phyloP scores from a whole-genome alignment of 2,797 vertebrate species.

The Enteromius trimaculatus region DNA sequence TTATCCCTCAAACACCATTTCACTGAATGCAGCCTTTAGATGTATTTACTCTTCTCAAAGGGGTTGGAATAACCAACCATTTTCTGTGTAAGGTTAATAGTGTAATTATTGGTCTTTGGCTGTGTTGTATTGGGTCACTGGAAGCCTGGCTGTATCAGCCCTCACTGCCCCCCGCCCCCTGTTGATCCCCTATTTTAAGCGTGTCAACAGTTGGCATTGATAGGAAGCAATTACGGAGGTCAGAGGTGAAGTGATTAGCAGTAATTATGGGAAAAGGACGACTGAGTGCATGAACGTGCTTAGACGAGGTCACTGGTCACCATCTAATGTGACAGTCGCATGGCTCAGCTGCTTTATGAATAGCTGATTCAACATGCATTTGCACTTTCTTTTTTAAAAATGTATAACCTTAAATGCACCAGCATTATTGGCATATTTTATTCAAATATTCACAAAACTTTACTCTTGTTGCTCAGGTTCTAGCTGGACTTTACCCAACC shows the following conservation, averaged over 20 bases:
- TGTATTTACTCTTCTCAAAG: neutral
- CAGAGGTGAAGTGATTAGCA: constrained; percentile 62
- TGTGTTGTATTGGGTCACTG: constrained; percentile 51
- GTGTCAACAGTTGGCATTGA: constrained; percentile 57
- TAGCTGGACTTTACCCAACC: constrained; percentile 22
- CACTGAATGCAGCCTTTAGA: constrained; percentile 11
- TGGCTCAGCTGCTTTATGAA: constrained; percentile 30
- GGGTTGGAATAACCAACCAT: constrained; percentile 74
- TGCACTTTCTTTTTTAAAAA: constrained; percentile 17
- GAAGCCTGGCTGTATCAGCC: constrained; percentile 37
- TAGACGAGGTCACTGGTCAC: constrained; percentile 38
- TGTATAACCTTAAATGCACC: neutral
- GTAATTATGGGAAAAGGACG: constrained; percentile 59
- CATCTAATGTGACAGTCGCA: constrained; percentile 40
- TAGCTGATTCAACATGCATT: constrained; percentile 8
- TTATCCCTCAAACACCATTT: neutral
- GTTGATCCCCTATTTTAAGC: constrained; percentile 46
- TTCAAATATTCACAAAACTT: neutral
- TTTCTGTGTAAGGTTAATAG: constrained; percentile 29
- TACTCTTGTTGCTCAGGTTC: neutral
- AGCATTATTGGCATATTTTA: constrained; percentile 3
- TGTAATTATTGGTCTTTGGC: constrained; percentile 39
- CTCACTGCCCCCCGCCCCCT: constrained; percentile 24
- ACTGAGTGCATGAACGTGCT: constrained; percentile 46
- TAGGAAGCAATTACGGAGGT: constrained; percentile 63